Evolutionary conservation across 2,113 vertebrate species (phyloP), one percentile per base, ranked within the genome.

Genomic region (Tenebrosternarchus preto): DNA sequence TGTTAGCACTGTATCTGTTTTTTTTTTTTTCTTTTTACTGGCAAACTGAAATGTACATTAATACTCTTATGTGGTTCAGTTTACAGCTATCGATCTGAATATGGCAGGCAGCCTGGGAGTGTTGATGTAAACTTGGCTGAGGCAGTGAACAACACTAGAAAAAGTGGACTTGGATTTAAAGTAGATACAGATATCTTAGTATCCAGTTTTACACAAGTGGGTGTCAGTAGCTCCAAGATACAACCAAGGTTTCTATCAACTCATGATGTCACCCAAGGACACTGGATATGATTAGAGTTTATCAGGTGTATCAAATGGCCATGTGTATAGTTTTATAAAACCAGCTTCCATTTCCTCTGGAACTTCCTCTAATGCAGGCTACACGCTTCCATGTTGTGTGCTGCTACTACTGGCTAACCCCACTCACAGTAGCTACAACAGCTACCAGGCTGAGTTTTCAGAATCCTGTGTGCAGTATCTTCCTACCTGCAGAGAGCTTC

Each of bases 311-410:
- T 59, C n/a, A 17, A 36, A 59, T 60, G 72, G 31, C 12, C 19
- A 55, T 4, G 31, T 74, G 31, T 59, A 36, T 3, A 74, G 55
- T 22, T 56, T 60, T 39, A 17, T 59, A 59, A 74, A 74, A 74
- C 72, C 8, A 57, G 20, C 27, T 12, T 39, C 3, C 22, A 25
- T 5, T 11, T 22, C 27, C 20, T 24, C 17, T 29, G 29, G 27
- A 57, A 16, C 25, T 57, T 17, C n/a, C 46, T n/a, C 12, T 9
- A 19, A 36, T 36, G 33, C 33, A 36, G 33, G 33, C 33, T 36
- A 6, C 6, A 6, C 33, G 3, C 33, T 36, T 36, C 33, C 6
- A 6, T 36, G 33, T 2, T 36, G 3, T 36, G 33, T 36, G 33
- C 33, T 4, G 33, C 6, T n/a, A n/a, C 33, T 36, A 36, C 6